These are phyloP conservation scores for Aspiorhynchus laticeps DNA, from an alignment of 2,113 vertebrate species.

Conservation along the genomic window DNA sequence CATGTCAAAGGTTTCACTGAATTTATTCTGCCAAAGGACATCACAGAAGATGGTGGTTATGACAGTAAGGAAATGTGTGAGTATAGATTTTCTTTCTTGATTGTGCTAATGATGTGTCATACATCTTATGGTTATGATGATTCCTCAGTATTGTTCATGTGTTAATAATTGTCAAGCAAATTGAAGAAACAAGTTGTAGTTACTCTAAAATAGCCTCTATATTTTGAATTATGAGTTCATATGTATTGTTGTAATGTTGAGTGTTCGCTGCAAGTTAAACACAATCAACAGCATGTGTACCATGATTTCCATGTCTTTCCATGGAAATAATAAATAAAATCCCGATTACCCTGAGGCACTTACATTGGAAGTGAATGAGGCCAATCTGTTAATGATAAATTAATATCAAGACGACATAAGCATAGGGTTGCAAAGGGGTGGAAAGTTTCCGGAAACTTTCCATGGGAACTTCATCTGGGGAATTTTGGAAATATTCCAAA, in stretches of 20 bases:
- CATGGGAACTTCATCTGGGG: no score
- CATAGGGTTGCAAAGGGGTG: no score
- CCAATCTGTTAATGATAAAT: not conserved
- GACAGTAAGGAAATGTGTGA: constrained; percentile 77
- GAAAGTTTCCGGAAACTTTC: no score
- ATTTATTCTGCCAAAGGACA: constrained; percentile 63
- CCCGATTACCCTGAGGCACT: not conserved
- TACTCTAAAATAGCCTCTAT: not conserved
- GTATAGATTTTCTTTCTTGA: constrained; percentile 54
- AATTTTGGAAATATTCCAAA: no score
- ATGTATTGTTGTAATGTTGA: not conserved
- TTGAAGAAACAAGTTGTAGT: not conserved
- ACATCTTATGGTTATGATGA: not conserved
- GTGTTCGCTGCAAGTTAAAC: not conserved
- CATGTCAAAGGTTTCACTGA: constrained; percentile 65
- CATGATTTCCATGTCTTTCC: not conserved
- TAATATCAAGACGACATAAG: no score
- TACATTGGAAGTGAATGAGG: not conserved
- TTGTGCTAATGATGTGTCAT: not conserved
- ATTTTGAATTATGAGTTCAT: not conserved
- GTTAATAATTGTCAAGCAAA: not conserved
- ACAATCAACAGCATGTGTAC: not conserved
- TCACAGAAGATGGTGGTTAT: constrained; percentile 66
- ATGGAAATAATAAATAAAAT: not conserved
- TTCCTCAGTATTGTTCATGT: not conserved